Evolutionary conservation across 1,140 invertebrate species (phyloP).

Genomic region (Nymphalis io): DNA sequence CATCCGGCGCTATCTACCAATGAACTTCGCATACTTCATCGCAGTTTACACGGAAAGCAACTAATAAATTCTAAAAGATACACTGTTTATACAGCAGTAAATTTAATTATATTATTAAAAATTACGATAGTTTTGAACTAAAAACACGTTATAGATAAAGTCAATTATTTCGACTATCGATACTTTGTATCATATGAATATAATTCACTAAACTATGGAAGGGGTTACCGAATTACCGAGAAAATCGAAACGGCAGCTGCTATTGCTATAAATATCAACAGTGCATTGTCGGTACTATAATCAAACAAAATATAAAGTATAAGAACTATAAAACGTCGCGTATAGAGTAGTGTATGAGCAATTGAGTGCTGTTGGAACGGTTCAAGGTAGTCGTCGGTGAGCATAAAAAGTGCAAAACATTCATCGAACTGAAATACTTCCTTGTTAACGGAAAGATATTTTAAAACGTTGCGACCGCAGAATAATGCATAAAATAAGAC

Average conservation of each 20-base stretch:
- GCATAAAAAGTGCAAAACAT: conserved; percentile 16
- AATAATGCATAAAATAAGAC: conserved; percentile 69
- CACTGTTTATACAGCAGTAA: background rate
- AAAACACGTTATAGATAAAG: conserved; percentile 1
- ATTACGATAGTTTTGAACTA: conserved; percentile 15
- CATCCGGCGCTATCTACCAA: conserved; percentile 55
- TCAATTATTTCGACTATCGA: background rate
- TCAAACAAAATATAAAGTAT: conserved; percentile 39
- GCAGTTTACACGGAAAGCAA: conserved; percentile 13
- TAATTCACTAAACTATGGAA: conserved; percentile 6
- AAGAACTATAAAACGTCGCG: conserved; percentile 36
- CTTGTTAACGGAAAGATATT: conserved; percentile 46
- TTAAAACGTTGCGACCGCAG: conserved; percentile 51
- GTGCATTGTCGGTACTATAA: conserved; percentile 31
- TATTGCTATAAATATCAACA: conserved; percentile 36
- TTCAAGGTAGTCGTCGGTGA: conserved; percentile 25
- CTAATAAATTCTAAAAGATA: conserved; percentile 2
- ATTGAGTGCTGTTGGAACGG: conserved; percentile 32
- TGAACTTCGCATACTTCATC: conserved; percentile 40
- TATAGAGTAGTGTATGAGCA: conserved; percentile 28
- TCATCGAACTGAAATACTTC: conserved; percentile 40
- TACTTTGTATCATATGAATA: background rate
- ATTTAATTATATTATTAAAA: conserved; percentile 26
- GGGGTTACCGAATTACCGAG: conserved; percentile 28
- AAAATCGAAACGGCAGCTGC: conserved; percentile 40